Conservation (phyloP, 1,140 invertebrate species). For the Lysiphlebus fabarum region DNA sequence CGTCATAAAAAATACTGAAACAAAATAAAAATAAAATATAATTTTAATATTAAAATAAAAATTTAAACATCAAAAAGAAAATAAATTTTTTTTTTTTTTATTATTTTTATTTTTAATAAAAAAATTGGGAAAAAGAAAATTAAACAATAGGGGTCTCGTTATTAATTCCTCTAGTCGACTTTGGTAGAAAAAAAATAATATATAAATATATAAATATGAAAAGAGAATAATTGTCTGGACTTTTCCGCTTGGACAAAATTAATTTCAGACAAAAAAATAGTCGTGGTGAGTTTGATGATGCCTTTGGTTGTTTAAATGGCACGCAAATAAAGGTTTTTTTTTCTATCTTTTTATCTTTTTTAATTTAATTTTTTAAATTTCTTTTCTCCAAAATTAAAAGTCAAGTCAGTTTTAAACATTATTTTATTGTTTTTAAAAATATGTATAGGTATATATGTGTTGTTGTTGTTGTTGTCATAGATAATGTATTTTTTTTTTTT, state of each 20-base stretch:
- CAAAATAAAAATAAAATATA: too few species aligned
- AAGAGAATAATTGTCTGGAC: not conserved
- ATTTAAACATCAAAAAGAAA: too few species aligned
- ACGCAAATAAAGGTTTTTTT: not conserved
- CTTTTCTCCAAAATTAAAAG: not conserved
- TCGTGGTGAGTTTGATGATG: slow-evolving; percentile 30
- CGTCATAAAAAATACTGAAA: slow-evolving; percentile 33
- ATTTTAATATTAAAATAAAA: too few species aligned
- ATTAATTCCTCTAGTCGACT: too few species aligned
- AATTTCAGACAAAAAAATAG: slow-evolving; percentile 36
- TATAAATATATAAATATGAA: slow-evolving; percentile 1
- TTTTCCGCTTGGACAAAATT: slow-evolving; percentile 26
- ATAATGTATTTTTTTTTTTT: too few species aligned
- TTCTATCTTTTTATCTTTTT: not conserved
- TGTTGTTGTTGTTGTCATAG: too few species aligned
- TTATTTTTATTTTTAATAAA: not conserved
- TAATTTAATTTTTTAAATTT: not conserved
- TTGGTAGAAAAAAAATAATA: not conserved
- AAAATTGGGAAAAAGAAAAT: slow-evolving; percentile 8
- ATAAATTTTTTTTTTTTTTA: too few species aligned
- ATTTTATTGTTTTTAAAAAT: not conserved
- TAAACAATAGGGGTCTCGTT: not conserved
- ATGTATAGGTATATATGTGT: too few species aligned
- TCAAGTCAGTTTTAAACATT: not conserved
- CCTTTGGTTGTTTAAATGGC: slow-evolving; percentile 27